Base-by-base conservation (phyloP, 2,113 vertebrate genomes). In the Sapayoa aenigma region DNA sequence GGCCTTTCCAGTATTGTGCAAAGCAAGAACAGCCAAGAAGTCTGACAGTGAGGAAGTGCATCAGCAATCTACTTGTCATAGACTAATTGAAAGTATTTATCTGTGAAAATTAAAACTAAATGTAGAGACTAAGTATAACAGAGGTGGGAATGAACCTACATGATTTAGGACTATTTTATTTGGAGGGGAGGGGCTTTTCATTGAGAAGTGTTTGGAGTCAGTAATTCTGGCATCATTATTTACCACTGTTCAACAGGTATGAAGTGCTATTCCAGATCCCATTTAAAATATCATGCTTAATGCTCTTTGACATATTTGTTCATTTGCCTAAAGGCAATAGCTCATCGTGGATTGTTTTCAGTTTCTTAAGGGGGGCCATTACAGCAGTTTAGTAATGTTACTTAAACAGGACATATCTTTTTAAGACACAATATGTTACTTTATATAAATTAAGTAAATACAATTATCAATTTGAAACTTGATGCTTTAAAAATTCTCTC, bases 401-500 rank as follows among this genome's bases (percentile, higher is more conserved):
- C 23, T 71, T 95, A 87, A 75, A 93, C 58, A 72, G 33, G 27
- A 81, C 76, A 62, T 97, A 94, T 42, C 76, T 97, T 95, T 89
- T 62, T 22, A 66, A 46, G 50, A 94, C 56, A 82, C 30, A 81
- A 41, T 86, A 72, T 74, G 35, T 87, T 94, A 28, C 71, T 96
- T 95, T 94, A 93, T 92, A 94, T 39, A 88, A 95, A 92, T 93
- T 55, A 84, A 75, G 58, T 87, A 97, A 97, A 96, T 91, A 68
- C 7, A 94, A 60, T 91, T 96, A 87, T 75, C 47, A 67, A 27
- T 93, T 85, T 93, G 92, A 93, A 96, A 92, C 37, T 41, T 52
- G 46, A 86, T 69, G 30, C 7, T 87, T 87, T 77, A 69, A 92
- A 84, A 72, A 93, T 79, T 90, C 59, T 75, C 78, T 80, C 37